Conservation (phyloP, 2,888 invertebrate genomes). For the Glaucopsyche alexis region DNA sequence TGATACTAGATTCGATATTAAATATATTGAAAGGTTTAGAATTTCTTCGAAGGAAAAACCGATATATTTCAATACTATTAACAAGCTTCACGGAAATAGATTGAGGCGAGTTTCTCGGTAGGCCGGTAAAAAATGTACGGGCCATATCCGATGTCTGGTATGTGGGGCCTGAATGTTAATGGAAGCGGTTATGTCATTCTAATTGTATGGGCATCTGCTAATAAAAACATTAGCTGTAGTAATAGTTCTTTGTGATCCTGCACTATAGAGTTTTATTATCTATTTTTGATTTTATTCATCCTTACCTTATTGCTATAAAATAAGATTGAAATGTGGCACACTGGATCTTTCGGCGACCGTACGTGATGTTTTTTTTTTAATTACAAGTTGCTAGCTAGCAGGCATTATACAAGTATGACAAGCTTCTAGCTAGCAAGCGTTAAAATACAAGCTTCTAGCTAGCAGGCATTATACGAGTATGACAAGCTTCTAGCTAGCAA, state of each 20-base stretch:
- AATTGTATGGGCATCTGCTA: constrained; percentile 9
- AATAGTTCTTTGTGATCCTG: not conserved
- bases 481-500: no score
- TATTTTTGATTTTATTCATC: constrained; percentile 1
- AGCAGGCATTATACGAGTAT: no score
- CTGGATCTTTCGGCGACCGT: no score
- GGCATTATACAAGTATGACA: no score
- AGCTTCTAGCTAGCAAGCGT: no score
- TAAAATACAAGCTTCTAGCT: no score
- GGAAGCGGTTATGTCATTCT: constrained; percentile 19
- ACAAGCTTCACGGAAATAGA: constrained; percentile 38
- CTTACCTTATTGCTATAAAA: no score
- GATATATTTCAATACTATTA: constrained; percentile 8
- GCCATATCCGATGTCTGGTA: constrained; percentile 33
- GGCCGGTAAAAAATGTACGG: constrained; percentile 38
- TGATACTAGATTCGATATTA: not conserved
- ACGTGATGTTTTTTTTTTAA: not conserved
- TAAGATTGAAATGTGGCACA: no score
- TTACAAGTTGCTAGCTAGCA: no score
- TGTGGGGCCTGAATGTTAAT: constrained; percentile 10
- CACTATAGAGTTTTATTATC: not conserved
- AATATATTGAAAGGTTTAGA: not conserved
- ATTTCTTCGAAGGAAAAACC: constrained; percentile 2
- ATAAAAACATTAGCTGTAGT: constrained; percentile 17
- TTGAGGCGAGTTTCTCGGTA: constrained; percentile 38